A percentile compares a stretch with the other conserved stretches of the same genome.
These are phyloP conservation scores for Scomber japonicus DNA, from an alignment of 2,113 vertebrate genomes.

Conservation along the genomic window DNA sequence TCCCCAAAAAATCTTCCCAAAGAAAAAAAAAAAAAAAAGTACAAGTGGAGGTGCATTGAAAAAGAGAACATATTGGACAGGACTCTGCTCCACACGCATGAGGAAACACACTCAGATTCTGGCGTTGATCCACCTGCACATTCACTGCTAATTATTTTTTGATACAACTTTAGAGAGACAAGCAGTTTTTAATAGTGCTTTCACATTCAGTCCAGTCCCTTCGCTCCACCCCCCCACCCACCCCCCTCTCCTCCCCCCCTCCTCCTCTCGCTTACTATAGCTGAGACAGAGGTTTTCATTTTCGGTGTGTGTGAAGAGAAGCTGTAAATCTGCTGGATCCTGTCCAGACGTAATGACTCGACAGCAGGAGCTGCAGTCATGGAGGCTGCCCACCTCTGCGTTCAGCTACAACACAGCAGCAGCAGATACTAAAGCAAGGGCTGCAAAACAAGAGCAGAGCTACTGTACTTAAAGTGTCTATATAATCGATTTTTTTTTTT, in stretches of 20 bases:
- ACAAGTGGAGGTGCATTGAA: background rate
- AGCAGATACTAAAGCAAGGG: background rate
- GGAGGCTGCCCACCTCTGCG: conserved; percentile 10
- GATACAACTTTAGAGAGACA: conserved; percentile 34
- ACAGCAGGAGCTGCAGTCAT: conserved; percentile 27
- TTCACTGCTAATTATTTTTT: conserved; percentile 44
- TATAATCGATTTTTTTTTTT: no score
- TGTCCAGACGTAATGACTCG: conserved; percentile 39
- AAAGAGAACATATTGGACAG: conserved; percentile 1
- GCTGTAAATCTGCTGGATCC: conserved; percentile 42
- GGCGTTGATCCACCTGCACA: conserved; percentile 14
- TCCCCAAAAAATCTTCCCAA: background rate
- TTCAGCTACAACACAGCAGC: background rate
- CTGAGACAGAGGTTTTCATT: conserved; percentile 32
- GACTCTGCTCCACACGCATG: background rate
- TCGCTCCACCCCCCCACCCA: background rate
- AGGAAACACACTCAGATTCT: background rate
- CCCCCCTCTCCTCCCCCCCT: background rate
- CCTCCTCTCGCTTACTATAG: background rate
- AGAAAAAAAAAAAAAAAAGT: no score
- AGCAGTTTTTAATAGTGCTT: conserved; percentile 21
- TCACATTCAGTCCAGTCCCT: background rate
- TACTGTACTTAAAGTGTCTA: no score
- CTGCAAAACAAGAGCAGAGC: no score
- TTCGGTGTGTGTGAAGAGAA: conserved; percentile 16